Conservation (phyloP, 2,888 invertebrate species). For the Apodemia hepburni region DNA sequence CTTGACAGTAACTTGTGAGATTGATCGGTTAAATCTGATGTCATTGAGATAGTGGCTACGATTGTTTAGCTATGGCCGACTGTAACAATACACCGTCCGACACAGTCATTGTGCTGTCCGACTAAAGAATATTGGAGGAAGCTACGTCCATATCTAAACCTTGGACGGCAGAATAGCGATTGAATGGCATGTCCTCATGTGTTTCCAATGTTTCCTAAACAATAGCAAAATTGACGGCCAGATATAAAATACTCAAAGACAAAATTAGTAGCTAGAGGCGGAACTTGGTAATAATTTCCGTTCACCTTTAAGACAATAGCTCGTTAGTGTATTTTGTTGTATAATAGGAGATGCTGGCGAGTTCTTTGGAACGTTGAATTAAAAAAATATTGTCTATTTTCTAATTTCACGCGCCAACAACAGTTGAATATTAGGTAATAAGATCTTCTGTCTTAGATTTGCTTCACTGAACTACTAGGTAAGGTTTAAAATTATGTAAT, state of each 20-base stretch:
- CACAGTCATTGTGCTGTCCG: slow-evolving; percentile 64
- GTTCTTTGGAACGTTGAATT: slow-evolving; percentile 24
- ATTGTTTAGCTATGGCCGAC: slow-evolving; percentile 44
- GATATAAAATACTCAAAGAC: slow-evolving; percentile 31
- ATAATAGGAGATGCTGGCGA: slow-evolving; percentile 37
- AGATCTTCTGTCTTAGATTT: slow-evolving; percentile 27
- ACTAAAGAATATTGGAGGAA: slow-evolving; percentile 62
- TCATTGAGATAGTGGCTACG: slow-evolving; percentile 65
- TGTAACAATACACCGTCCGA: slow-evolving; percentile 52
- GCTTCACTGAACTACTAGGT: slow-evolving; percentile 15
- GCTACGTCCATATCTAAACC: slow-evolving; percentile 59
- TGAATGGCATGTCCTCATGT: slow-evolving; percentile 34
- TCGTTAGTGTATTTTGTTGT: slow-evolving; percentile 41
- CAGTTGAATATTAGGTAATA: slow-evolving; percentile 35
- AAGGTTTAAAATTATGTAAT: slow-evolving; percentile 7
- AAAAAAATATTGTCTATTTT: slow-evolving; percentile 33
- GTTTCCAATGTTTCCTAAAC: slow-evolving; percentile 34
- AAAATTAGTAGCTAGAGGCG: slow-evolving; percentile 47
- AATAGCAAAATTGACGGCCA: slow-evolving; percentile 34
- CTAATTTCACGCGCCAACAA: slow-evolving; percentile 39
- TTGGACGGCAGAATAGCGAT: slow-evolving; percentile 61
- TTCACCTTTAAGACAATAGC: slow-evolving; percentile 45
- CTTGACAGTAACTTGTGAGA: slow-evolving; percentile 34
- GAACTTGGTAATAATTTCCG: slow-evolving; percentile 50
- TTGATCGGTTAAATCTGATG: slow-evolving; percentile 55